These are phyloP conservation scores for Mionectes olivaceus DNA, from an alignment of 2,797 vertebrate genomes.

Conservation along the genomic window DNA sequence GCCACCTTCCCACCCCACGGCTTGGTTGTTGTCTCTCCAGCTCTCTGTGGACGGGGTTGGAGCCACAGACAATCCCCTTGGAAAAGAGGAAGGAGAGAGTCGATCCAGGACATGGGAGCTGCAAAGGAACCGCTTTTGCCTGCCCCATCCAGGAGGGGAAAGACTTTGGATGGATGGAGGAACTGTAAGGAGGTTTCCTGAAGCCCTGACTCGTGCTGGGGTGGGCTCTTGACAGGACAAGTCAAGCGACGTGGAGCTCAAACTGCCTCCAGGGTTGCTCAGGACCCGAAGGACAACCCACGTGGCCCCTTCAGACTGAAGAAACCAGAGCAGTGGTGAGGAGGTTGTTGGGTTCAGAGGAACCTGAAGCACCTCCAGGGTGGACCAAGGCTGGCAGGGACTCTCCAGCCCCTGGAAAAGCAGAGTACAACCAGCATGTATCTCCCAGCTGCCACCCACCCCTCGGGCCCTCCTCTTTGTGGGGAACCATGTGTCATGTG, in stretches of 20 bases:
- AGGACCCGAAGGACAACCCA: background rate
- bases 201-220: rapidly evolving
- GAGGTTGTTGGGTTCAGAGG: background rate
- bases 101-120: background rate
- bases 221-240: background rate
- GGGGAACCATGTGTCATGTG: background rate
- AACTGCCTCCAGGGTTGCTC: background rate
- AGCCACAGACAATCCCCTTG: background rate
- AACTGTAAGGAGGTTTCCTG: background rate
- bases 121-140: background rate
- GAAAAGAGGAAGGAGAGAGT: background rate
- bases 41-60: background rate
- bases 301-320: background rate
- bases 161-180: background rate
- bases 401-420: background rate
- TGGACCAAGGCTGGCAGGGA: background rate
- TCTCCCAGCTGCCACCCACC: background rate
- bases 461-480: background rate
- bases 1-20: background rate
- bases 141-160: background rate
- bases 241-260: background rate
- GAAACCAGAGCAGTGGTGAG: background rate
- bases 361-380: background rate
- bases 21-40: background rate
- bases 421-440: background rate